A percentile compares a stretch with the other conserved stretches of the same genome.
Evolutionary conservation across 2,113 vertebrate species (phyloP).

Genomic region (Polypterus senegalus): DNA sequence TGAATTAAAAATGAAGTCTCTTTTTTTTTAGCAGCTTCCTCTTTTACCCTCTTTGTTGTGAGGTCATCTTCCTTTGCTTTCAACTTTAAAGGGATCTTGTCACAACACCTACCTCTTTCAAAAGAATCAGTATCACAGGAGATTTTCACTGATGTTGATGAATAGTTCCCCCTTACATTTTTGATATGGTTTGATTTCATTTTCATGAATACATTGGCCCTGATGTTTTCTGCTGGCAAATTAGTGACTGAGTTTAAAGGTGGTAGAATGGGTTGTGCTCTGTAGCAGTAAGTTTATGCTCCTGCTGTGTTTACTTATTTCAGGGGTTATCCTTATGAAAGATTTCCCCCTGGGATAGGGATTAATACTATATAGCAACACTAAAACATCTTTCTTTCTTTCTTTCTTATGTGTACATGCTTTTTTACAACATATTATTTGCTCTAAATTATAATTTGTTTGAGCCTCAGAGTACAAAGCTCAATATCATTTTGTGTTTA

Average conservation of each 20-base stretch:
- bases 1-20: background rate
- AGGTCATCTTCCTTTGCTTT: conserved; percentile 19
- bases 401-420: too few relatives aligned
- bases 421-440: too few relatives aligned
- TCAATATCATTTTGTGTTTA: too few relatives aligned
- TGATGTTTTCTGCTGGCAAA: conserved; percentile 43
- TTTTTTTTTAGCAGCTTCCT: conserved; percentile 7
- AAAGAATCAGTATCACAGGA: background rate
- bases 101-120: conserved; percentile 19
- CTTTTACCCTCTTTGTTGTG: conserved; percentile 10
- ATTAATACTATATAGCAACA: too few relatives aligned
- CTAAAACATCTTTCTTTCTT: too few relatives aligned
- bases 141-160: conserved; percentile 13
- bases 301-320: too few relatives aligned
- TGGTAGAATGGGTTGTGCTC: background rate
- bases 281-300: too few relatives aligned
- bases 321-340: too few relatives aligned
- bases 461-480: too few relatives aligned
- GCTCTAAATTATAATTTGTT: too few relatives aligned
- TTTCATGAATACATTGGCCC: conserved; percentile 35
- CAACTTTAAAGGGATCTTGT: conserved; percentile 20
- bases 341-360: too few relatives aligned
- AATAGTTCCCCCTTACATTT: conserved; percentile 26
- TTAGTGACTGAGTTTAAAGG: conserved; percentile 46
- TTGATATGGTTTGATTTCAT: conserved; percentile 34